Percentiles rank a stretch among this genome's conserved stretches.
These are phyloP conservation scores for Alcedo quadribrachys DNA, from an alignment of 2,797 vertebrate genomes.

Conservation along the genomic window DNA sequence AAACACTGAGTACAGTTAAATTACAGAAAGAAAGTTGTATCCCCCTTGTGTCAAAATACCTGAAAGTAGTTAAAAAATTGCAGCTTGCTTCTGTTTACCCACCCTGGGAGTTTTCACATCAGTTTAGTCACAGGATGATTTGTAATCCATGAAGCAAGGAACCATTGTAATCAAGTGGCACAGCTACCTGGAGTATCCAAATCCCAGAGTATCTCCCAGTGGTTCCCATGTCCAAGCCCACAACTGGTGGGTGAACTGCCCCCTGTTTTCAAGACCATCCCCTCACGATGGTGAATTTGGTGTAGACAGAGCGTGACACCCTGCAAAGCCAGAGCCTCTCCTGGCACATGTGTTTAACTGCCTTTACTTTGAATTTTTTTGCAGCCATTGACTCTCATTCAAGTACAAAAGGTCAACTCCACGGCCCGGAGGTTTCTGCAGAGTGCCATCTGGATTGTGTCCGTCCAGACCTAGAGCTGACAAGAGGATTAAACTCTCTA, in stretches of 20 bases:
- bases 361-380: neutral
- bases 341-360: neutral
- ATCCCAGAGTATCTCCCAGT: neutral
- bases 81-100: neutral
- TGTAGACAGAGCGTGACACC: neutral
- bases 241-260: neutral
- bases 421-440: neutral
- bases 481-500: neutral
- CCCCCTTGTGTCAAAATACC: neutral
- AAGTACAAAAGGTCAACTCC: neutral
- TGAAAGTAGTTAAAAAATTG: neutral
- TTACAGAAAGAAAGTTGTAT: neutral
- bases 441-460: neutral
- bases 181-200: neutral
- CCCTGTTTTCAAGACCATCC: neutral
- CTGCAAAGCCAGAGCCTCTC: too few species aligned
- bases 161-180: neutral
- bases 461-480: neutral
- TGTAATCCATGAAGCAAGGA: neutral
- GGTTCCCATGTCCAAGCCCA: neutral
- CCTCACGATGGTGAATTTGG: fast-evolving
- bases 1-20: neutral
- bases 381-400: neutral
- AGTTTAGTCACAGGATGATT: neutral
- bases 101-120: neutral